Evolutionary conservation across 2,888 invertebrate species (phyloP).

Genomic region (Lepidochitona cinerea): DNA sequence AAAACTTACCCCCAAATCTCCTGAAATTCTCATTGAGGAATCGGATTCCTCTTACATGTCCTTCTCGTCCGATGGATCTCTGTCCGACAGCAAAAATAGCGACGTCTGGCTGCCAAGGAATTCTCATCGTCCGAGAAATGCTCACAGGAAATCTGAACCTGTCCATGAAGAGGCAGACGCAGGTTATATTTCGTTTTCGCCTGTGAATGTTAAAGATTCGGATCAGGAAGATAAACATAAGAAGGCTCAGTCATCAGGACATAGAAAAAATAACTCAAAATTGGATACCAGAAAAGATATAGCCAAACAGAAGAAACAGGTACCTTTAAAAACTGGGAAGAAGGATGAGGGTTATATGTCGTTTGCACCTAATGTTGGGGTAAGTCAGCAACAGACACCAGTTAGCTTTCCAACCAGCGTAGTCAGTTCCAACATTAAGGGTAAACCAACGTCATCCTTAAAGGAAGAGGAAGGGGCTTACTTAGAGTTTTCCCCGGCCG

Average conservation of each 20-base stretch:
- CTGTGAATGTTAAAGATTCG: background rate
- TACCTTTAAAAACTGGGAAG: background rate
- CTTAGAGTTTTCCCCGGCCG: background rate
- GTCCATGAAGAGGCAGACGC: background rate
- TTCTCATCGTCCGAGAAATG: background rate
- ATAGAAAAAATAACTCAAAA: background rate
- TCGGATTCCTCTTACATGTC: constrained; percentile 2
- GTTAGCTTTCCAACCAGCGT: background rate
- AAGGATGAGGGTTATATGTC: background rate
- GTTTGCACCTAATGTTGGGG: background rate
- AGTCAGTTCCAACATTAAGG: background rate
- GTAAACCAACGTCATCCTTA: background rate
- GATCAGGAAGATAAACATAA: background rate
- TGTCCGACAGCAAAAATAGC: constrained; percentile 1
- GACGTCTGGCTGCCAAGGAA: background rate
- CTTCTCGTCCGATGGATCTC: background rate
- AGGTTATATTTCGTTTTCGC: background rate
- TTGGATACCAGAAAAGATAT: background rate
- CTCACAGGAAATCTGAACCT: background rate
- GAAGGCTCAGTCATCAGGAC: background rate
- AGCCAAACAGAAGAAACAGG: background rate
- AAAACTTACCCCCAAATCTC: background rate
- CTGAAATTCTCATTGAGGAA: background rate
- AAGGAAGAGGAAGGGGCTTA: background rate
- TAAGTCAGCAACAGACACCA: too few relatives aligned